These are phyloP conservation scores for Caenorhabditis sp. DNA, from an alignment of 2,888 invertebrate genomes.

Conservation along the genomic window DNA sequence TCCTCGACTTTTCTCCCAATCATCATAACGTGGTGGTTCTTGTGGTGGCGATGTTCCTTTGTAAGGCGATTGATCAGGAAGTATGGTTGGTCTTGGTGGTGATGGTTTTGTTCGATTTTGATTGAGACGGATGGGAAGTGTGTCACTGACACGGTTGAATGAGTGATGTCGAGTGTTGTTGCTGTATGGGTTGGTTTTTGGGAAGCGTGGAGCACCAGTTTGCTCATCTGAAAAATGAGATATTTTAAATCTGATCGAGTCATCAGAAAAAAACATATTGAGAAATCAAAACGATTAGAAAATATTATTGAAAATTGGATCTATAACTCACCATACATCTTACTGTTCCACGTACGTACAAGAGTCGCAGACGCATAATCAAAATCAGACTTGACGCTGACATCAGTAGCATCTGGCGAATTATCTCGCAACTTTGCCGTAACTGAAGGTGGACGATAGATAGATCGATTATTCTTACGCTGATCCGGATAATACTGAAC, in stretches of 20 bases:
- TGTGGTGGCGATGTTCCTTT: slow-evolving; percentile 3
- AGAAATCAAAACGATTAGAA: too few relatives aligned
- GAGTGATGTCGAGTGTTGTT: slow-evolving; percentile 44
- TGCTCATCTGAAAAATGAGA: slow-evolving; percentile 8
- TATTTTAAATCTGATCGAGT: too few relatives aligned
- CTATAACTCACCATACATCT: slow-evolving; percentile 39
- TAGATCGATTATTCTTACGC: slow-evolving; percentile 16
- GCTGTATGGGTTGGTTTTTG: slow-evolving; percentile 51
- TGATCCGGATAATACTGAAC: slow-evolving; percentile 26
- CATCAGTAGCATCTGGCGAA: slow-evolving; percentile 30
- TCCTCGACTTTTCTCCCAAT: slow-evolving; percentile 27
- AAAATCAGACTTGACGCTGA: slow-evolving; percentile 27
- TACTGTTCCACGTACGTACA: slow-evolving; percentile 47
- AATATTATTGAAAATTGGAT: too few relatives aligned
- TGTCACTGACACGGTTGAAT: slow-evolving; percentile 42
- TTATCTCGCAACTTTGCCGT: slow-evolving; percentile 27
- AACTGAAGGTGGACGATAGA: slow-evolving; percentile 51
- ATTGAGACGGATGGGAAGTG: slow-evolving; percentile 36
- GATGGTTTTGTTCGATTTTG: slow-evolving; percentile 27
- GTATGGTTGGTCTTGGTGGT: slow-evolving; percentile 32
- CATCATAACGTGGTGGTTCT: slow-evolving; percentile 22
- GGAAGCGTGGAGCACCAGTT: slow-evolving; percentile 44
- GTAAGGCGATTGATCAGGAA: slow-evolving; percentile 31
- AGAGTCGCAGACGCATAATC: slow-evolving; percentile 16
- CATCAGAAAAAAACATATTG: background rate